Base-by-base conservation (phyloP, 2,888 invertebrate genomes). In the Quadroppia sp. region DNA sequence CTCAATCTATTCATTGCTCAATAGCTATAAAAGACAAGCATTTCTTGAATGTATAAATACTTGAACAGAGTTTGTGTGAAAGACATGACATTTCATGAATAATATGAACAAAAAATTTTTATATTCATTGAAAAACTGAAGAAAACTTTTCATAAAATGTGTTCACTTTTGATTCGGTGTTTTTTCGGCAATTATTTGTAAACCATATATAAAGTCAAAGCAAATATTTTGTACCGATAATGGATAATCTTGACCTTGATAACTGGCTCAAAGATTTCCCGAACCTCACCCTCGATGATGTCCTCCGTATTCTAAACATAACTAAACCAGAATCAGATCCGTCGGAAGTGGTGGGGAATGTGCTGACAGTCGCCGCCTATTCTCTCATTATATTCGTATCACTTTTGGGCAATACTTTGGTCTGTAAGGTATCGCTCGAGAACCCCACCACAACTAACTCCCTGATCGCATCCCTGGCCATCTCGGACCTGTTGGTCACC, bases 401-500 rank as follows among this genome's bases (percentile, higher is more conserved):
- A 9, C 76, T 82, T 2, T 79, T 80, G 56, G 83, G 83, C 15
- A 83, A 83, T 76, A 75, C 79, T n/a, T 79, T 85, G n/a, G 85
- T 85, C 4, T 82, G 85, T 25, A 84, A 82, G 76, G 84, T 86
- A 15, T 85, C 86, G 2, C 80, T 84, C 48, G 80, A 83, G 30
- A 85, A 85, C 78, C 81, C 83, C 77, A 85, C 85, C 0, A 82
- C 85, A 67, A 86, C 86, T 0, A 86, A 86, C 79, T 83, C 85
- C n/a, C 85, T 86, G 79, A 84, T 86, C 73, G 84, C 84, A 17
- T 86, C 86, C 77, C 80, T 86, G 75, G 86, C 86, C 2, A 80
- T 85, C 4, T 85, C 85, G 0, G 81, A 81, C 75, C 76, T 81
- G 6, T 74, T 81, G 30, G 80, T 82, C 79, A 81, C 81, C 0